Percentiles rank a stretch among this genome's conserved stretches.
Evolutionary conservation across 2,888 invertebrate species (phyloP).

Genomic region (Notocelia uddmanniana): DNA sequence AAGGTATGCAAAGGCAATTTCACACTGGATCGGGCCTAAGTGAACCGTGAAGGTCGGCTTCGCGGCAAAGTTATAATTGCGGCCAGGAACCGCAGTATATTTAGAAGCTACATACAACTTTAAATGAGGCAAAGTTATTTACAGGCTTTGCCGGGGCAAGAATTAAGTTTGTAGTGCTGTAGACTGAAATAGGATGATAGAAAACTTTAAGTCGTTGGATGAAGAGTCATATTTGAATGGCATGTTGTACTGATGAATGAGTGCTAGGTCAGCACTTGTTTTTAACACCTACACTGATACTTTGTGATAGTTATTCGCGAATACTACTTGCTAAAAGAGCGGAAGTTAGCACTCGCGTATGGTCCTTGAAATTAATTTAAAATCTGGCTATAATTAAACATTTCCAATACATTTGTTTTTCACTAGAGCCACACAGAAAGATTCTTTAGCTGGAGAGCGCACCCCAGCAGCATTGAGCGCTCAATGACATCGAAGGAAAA

Average conservation of each 20-base stretch:
- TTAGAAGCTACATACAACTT: background rate
- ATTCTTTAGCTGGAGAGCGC: no score
- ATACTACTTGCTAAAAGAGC: slow-evolving; percentile 1
- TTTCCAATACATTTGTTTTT: no score
- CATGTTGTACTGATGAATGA: background rate
- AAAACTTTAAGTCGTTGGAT: background rate
- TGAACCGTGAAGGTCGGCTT: slow-evolving; percentile 40
- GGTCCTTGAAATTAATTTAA: background rate
- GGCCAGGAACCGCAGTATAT: background rate
- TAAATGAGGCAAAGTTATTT: slow-evolving; percentile 4
- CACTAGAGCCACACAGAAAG: no score
- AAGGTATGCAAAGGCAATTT: slow-evolving; percentile 37
- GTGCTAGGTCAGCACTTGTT: slow-evolving; percentile 10
- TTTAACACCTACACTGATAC: slow-evolving; percentile 25
- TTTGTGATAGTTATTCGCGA: background rate
- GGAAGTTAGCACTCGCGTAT: background rate
- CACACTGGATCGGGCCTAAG: slow-evolving; percentile 35
- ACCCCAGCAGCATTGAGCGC: no score
- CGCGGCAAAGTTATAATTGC: slow-evolving; percentile 28
- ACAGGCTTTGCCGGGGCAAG: background rate
- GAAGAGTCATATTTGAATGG: background rate
- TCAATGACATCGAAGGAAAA: no score
- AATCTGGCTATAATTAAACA: background rate
- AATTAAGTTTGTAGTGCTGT: slow-evolving; percentile 17
- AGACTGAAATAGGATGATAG: slow-evolving; percentile 4